A percentile compares a stretch with the other conserved stretches of the same genome.
Evolutionary conservation across 2,113 vertebrate genomes (phyloP).

Genomic region (Sminthopsis crassicaudata): DNA sequence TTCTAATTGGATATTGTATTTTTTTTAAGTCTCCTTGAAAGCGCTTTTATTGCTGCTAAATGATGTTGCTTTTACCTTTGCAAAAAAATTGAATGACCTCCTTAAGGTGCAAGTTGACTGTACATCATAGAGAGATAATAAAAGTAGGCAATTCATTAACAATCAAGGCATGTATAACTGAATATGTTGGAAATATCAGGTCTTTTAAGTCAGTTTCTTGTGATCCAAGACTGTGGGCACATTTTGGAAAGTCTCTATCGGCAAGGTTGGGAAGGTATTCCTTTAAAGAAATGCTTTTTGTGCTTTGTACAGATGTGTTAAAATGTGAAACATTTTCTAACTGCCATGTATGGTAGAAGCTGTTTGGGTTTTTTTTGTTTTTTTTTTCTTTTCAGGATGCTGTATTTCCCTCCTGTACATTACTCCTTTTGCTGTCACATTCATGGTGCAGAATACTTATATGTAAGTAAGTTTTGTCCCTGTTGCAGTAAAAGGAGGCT

Average conservation of each 20-base stretch:
- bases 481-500: constrained; percentile 86
- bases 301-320: constrained; percentile 88
- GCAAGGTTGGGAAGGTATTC: constrained; percentile 77
- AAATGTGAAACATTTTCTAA: constrained; percentile 89
- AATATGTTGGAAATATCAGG: constrained; percentile 81
- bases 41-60: constrained; percentile 95
- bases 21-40: constrained; percentile 92
- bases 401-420: constrained; percentile 82
- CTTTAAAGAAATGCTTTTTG: constrained; percentile 83
- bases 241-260: constrained; percentile 83
- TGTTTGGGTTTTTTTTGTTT: constrained; percentile 58
- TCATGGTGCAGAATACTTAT: constrained; percentile 85
- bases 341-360: constrained; percentile 86
- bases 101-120: constrained; percentile 93
- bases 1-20: constrained; percentile 92
- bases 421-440: constrained; percentile 83
- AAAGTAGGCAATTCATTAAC: constrained; percentile 82
- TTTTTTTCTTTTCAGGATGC: constrained; percentile 84
- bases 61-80: constrained; percentile 92
- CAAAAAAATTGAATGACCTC: constrained; percentile 91
- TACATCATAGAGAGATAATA: constrained; percentile 82
- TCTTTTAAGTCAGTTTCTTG: constrained; percentile 81
- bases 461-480: constrained; percentile 84
- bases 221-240: constrained; percentile 78
- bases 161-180: constrained; percentile 83